A percentile compares a stretch with the other conserved stretches of the same genome.
phyloP scores from a whole-genome alignment of 2,113 vertebrate species.

The Thomomys bottae region DNA sequence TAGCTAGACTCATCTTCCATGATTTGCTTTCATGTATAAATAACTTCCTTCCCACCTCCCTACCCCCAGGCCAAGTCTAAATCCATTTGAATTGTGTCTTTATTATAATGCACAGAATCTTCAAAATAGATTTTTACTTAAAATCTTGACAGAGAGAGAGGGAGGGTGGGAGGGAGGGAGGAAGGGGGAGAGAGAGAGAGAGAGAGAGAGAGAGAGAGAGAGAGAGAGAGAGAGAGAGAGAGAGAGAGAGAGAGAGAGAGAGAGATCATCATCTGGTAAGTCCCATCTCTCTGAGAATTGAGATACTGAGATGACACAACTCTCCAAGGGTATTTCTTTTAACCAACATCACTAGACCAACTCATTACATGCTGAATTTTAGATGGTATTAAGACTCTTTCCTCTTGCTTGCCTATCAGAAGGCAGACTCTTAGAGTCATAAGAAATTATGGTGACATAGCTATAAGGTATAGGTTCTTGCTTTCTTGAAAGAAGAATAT shows the following conservation, averaged over 20 bases:
- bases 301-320: background rate
- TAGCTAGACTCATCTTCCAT: background rate
- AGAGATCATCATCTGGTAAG: background rate
- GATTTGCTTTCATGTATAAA: background rate
- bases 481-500: slow-evolving; percentile 1
- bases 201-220: too few relatives aligned
- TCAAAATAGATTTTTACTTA: background rate
- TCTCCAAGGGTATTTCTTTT: background rate
- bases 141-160: background rate
- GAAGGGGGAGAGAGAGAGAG: too few relatives aligned
- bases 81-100: background rate
- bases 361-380: background rate
- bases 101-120: background rate
- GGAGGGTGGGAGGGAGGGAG: too few relatives aligned
- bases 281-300: background rate
- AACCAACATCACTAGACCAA: background rate
- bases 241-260: too few relatives aligned
- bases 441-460: background rate
- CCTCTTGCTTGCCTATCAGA: background rate
- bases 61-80: background rate
- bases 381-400: background rate
- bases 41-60: background rate
- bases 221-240: too few relatives aligned
- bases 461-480: background rate
- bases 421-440: background rate